Percentiles rank a stretch among this genome's conserved stretches.
These are phyloP conservation scores for Dichetophora obliterata DNA, from an alignment of 2,888 invertebrate genomes.

Conservation along the genomic window DNA sequence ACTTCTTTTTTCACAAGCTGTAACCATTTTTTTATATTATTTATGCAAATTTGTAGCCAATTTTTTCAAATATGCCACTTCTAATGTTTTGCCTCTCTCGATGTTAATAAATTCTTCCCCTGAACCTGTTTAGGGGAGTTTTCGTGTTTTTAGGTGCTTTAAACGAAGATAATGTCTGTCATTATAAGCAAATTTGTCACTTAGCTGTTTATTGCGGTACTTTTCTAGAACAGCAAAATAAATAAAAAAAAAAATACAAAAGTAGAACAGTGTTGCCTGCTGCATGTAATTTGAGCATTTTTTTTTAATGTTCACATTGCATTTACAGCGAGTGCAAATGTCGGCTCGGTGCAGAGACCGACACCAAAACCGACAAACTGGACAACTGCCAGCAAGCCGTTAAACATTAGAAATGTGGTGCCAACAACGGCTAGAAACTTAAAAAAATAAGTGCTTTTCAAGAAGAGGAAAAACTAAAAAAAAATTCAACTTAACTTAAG, in stretches of 20 bases:
- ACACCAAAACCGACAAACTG: not conserved
- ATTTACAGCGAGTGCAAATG: constrained; percentile 10
- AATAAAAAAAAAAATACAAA: not conserved
- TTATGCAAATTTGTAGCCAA: no score
- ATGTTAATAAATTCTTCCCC: not conserved
- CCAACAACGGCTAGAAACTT: not conserved
- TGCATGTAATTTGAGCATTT: not conserved
- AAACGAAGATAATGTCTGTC: constrained; percentile 14
- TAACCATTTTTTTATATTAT: no score
- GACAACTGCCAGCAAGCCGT: not conserved
- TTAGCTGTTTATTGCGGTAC: constrained; percentile 32
- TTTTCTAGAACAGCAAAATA: not conserved
- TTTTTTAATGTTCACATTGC: not conserved
- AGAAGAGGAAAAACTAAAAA: not conserved
- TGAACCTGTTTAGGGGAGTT: not conserved
- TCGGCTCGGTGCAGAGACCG: not conserved
- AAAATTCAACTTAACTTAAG: not conserved
- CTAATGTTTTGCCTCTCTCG: no score
- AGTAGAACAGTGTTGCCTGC: not conserved
- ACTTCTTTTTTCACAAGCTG: no score
- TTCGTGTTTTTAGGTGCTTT: not conserved
- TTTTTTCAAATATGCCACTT: no score
- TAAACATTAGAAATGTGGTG: constrained; percentile 5
- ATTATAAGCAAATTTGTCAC: constrained; percentile 29
- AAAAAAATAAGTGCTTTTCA: not conserved